Base-by-base conservation (phyloP, 2,113 vertebrate genomes). In the Siphamia tubifer region DNA sequence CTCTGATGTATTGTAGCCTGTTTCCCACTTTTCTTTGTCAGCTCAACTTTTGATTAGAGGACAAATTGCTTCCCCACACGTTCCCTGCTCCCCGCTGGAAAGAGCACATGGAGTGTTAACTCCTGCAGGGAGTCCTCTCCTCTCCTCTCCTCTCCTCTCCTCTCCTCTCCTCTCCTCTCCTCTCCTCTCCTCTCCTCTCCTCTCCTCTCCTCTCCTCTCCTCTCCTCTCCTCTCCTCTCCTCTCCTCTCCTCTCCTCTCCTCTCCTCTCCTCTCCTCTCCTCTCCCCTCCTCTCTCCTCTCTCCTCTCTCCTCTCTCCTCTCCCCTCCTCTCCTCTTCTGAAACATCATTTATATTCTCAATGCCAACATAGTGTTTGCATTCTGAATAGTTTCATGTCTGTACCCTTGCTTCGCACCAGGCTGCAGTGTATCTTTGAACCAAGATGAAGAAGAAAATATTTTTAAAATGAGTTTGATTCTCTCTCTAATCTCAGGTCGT, bases 21-120 rank as follows among this genome's bases (percentile, higher is more conserved):
- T 49, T 47, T 53, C 9, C 27, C 17, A 23, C 56, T 65, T 65
- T 25, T 66, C 55, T 67, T 49, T 64, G 71, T 67, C 67, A 54
- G 58, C 42, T 69, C 34, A 49, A 52, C 49, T 74, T 72, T 74
- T 67, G 68, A 74, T 71, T 64, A 71, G 36, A 42, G 56, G 53
- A 74, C 68, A 82, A 67, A 68, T 62, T 48, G 39, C 57, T 63
- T 54, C 63, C 16, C 42, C 30, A 13, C 68, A 52, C 3, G 11
- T 24, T 19, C 61, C 60, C 12, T 49, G 6, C 30, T 24, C 6
- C 10, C 51, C 60, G n/a, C 19, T 25, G 61, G 38, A 31, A 38
- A 63, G 60, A 43, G 45, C 6, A 4, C 9, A 8, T 52, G 43
- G 38, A 44, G 48, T 67, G 47, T 21, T 24, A 44, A 25, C 51